These are phyloP conservation scores for Diachrysia chrysitis DNA, from an alignment of 2,888 invertebrate genomes.

Conservation along the genomic window DNA sequence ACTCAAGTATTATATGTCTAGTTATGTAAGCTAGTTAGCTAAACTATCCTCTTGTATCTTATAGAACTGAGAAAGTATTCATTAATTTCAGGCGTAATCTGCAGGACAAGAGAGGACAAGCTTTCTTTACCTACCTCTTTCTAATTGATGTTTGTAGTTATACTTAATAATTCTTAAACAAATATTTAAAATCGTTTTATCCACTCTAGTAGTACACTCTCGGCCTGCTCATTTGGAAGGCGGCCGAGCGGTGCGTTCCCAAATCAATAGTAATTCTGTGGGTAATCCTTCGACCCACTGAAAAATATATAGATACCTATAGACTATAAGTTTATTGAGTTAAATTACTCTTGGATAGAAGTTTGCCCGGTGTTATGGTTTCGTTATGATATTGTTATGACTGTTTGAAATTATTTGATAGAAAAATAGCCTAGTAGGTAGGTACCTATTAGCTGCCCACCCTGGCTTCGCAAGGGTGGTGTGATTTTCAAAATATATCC, in stretches of 20 bases:
- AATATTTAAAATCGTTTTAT: conserved; percentile 48
- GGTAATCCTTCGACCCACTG: conserved; percentile 81
- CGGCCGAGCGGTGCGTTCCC: conserved; percentile 83
- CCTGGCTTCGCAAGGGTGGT: too few relatives aligned
- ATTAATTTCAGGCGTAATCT: too few relatives aligned
- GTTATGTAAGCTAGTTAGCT: too few relatives aligned
- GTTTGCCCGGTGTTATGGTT: conserved; percentile 17
- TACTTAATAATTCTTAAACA: neutral
- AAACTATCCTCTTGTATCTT: too few relatives aligned
- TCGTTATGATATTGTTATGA: conserved; percentile 5
- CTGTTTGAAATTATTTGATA: neutral
- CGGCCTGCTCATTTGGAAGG: conserved; percentile 86
- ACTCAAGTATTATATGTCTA: too few relatives aligned
- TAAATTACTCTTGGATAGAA: conserved; percentile 50
- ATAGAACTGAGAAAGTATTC: too few relatives aligned
- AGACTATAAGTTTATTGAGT: conserved; percentile 47
- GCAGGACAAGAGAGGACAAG: too few relatives aligned
- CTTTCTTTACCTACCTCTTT: neutral
- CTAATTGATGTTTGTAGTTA: neutral
- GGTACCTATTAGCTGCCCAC: too few relatives aligned
- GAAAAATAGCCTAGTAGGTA: neutral
- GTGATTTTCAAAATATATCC: too few relatives aligned
- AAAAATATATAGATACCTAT: conserved; percentile 78
- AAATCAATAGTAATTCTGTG: conserved; percentile 89
- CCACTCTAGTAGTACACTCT: conserved; percentile 69